Percentiles rank a stretch among this genome's conserved stretches.
Conservation (phyloP, 2,888 invertebrate genomes). For the Creontiades dilutus region DNA sequence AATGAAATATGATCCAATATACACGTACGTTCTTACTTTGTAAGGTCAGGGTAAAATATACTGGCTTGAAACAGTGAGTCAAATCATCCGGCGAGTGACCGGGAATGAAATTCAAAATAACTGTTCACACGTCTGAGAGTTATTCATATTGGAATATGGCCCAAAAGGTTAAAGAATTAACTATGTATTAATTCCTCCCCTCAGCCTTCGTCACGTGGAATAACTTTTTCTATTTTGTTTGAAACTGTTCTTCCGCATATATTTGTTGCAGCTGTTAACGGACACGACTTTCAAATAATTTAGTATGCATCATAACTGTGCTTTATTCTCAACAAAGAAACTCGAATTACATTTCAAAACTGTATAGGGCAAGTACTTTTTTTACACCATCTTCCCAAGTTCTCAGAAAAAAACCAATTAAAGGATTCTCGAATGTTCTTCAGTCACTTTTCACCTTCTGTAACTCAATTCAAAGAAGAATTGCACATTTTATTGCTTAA, state of each 20-base stretch:
- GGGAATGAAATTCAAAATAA: slow-evolving; percentile 19
- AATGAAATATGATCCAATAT: not conserved
- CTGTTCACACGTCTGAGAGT: not conserved
- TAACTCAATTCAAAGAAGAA: too few relatives aligned
- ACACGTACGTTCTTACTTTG: not conserved
- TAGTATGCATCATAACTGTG: not conserved
- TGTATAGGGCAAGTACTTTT: too few relatives aligned
- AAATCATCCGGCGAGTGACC: not conserved
- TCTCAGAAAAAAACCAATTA: too few relatives aligned
- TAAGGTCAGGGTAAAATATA: slow-evolving; percentile 15
- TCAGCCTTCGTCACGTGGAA: not conserved
- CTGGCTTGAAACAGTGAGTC: not conserved
- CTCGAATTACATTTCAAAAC: too few relatives aligned
- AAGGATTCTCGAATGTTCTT: too few relatives aligned
- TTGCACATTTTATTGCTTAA: too few relatives aligned
- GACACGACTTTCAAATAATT: not conserved
- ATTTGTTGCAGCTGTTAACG: not conserved
- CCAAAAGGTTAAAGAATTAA: not conserved
- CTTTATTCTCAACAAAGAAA: too few relatives aligned
- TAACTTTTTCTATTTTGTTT: not conserved
- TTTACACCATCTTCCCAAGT: too few relatives aligned
- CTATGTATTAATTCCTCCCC: not conserved
- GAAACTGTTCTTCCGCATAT: not conserved
- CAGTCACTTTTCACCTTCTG: too few relatives aligned
- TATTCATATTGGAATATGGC: not conserved